phyloP scores from a whole-genome alignment of 2,797 vertebrate species.

The Hippocampus kuda region DNA sequence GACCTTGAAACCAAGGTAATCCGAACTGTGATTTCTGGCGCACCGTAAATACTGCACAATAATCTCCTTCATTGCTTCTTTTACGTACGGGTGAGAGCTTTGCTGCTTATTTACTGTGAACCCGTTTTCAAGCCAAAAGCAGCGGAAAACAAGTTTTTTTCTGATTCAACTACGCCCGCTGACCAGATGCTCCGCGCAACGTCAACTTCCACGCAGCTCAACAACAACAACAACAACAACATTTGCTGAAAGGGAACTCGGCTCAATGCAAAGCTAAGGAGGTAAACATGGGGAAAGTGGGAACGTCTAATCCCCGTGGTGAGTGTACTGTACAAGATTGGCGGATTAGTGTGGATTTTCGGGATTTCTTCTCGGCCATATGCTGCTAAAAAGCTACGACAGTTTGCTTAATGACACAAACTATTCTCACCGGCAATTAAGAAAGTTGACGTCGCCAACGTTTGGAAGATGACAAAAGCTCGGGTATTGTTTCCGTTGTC shows the following conservation, averaged over 20 bases:
- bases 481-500: conserved; percentile 13
- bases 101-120: not conserved
- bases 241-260: conserved; percentile 8
- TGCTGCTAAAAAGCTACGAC: conserved; percentile 38
- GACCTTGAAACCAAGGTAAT: too few relatives aligned
- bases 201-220: conserved; percentile 25
- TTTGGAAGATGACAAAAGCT: conserved; percentile 48
- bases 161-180: conserved; percentile 17
- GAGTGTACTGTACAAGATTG: conserved; percentile 5
- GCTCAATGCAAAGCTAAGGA: conserved; percentile 16
- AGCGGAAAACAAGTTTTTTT: conserved; percentile 26
- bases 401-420: conserved; percentile 11
- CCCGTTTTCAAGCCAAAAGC: conserved; percentile 1
- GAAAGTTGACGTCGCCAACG: conserved; percentile 26
- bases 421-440: not conserved
- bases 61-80: not conserved
- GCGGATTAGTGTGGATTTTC: conserved; percentile 45
- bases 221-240: conserved; percentile 10
- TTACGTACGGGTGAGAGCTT: not conserved
- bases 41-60: not conserved
- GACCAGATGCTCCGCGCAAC: conserved; percentile 28
- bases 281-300: not conserved
- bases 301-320: conserved; percentile 38
- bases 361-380: conserved; percentile 28
- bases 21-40: not conserved